Percentiles rank a stretch among this genome's conserved stretches.
Evolutionary conservation across 2,888 invertebrate genomes (phyloP).

Genomic region (Abrostola tripartita): DNA sequence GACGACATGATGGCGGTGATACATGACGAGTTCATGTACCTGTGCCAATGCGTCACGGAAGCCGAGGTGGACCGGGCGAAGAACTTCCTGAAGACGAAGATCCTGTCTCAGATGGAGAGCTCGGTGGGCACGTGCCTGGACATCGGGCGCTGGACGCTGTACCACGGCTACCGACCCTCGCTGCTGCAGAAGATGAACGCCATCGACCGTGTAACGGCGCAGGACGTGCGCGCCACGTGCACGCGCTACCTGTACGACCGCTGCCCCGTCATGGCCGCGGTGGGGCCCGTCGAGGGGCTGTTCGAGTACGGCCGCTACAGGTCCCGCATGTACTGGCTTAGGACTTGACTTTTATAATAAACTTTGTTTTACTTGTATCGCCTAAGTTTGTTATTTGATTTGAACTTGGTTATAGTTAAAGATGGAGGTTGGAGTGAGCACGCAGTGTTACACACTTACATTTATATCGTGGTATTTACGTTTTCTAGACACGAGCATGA

Average conservation of each 20-base stretch:
- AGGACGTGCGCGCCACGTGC: slow-evolving; percentile 92
- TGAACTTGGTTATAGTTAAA: too few species aligned
- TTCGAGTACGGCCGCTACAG: slow-evolving; percentile 94
- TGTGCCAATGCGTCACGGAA: slow-evolving; percentile 94
- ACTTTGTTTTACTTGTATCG: slow-evolving; percentile 1
- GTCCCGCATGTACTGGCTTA: slow-evolving; percentile 94
- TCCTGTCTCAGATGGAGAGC: slow-evolving; percentile 95
- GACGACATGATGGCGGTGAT: slow-evolving; percentile 92
- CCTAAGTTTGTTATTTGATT: neutral
- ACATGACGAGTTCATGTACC: slow-evolving; percentile 94
- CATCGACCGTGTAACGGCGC: slow-evolving; percentile 93
- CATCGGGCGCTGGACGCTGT: slow-evolving; percentile 97
- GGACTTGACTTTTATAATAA: slow-evolving; percentile 56
- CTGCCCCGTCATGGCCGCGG: slow-evolving; percentile 96
- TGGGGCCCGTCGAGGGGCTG: slow-evolving; percentile 95
- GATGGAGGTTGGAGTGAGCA: too few species aligned
- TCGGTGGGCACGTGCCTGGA: slow-evolving; percentile 97
- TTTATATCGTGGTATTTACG: too few species aligned
- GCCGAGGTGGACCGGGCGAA: slow-evolving; percentile 96
- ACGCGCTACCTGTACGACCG: slow-evolving; percentile 96
- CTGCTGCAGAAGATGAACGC: slow-evolving; percentile 94
- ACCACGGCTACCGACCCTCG: slow-evolving; percentile 95
- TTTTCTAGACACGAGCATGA: too few species aligned
- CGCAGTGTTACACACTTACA: too few species aligned
- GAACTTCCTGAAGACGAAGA: slow-evolving; percentile 95